phyloP scores from a whole-genome alignment of 2,888 invertebrate genomes.

The Ophion costatus region DNA sequence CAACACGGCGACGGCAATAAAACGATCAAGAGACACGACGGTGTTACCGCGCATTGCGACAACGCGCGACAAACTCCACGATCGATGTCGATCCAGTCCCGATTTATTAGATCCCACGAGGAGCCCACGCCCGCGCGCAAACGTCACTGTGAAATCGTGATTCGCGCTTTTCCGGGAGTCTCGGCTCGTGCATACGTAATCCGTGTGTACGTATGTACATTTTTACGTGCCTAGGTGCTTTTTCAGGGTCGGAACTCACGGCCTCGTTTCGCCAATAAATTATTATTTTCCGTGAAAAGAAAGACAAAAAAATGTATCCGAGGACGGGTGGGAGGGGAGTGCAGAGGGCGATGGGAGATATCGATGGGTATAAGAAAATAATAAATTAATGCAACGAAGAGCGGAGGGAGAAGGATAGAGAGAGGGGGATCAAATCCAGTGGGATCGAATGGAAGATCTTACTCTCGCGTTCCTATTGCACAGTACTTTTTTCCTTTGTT shows the following conservation, averaged over 20 bases:
- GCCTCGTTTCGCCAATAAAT: conserved; percentile 42
- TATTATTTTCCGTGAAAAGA: conserved; percentile 41
- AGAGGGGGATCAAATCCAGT: no score
- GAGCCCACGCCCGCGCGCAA: conserved; percentile 44
- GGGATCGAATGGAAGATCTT: no score
- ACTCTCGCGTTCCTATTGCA: conserved; percentile 27
- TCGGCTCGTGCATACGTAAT: not conserved
- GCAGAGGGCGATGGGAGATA: not conserved
- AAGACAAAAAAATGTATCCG: conserved; percentile 6
- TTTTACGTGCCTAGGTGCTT: not conserved
- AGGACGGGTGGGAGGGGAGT: not conserved
- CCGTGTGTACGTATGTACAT: not conserved
- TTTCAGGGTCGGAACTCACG: conserved; percentile 49
- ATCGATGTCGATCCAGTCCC: conserved; percentile 27
- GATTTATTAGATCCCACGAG: conserved; percentile 56
- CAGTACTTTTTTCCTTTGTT: not conserved
- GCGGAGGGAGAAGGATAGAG: conserved; percentile 1
- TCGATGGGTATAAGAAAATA: conserved; percentile 22
- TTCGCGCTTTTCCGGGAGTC: conserved; percentile 33
- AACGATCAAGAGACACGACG: conserved; percentile 11
- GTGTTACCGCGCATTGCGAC: conserved; percentile 51
- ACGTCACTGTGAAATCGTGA: conserved; percentile 11
- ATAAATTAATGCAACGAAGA: conserved; percentile 22
- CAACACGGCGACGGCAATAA: not conserved
- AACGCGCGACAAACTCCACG: conserved; percentile 56